phyloP scores from a whole-genome alignment of 2,888 invertebrate species.

The Drosophila testacea region DNA sequence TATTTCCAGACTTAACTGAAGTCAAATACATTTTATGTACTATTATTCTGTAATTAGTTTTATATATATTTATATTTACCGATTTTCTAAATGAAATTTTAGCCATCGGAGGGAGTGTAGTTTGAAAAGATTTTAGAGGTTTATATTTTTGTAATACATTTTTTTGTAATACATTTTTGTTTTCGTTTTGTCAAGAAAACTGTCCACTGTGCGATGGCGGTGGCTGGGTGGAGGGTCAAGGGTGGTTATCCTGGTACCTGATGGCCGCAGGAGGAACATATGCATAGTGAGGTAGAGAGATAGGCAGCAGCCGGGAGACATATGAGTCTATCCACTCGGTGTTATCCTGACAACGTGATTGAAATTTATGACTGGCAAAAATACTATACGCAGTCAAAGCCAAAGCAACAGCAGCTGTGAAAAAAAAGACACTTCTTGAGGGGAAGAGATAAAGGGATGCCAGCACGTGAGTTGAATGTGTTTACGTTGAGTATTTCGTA shows the following conservation, averaged over 20 bases:
- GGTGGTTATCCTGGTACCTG: constrained; percentile 13
- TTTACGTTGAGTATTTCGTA: constrained; percentile 17
- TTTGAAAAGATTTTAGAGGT: too few species aligned
- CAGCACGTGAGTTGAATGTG: constrained; percentile 70
- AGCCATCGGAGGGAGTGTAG: too few species aligned
- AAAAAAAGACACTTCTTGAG: constrained; percentile 21
- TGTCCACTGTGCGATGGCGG: too few species aligned
- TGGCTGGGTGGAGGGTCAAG: not conserved
- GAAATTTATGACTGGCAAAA: constrained; percentile 81
- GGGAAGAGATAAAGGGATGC: not conserved
- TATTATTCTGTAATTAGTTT: too few species aligned
- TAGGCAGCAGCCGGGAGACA: constrained; percentile 47
- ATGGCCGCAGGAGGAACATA: constrained; percentile 51
- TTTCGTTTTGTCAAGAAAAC: too few species aligned
- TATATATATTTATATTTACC: too few species aligned
- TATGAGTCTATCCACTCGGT: constrained; percentile 78
- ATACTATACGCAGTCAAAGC: constrained; percentile 53
- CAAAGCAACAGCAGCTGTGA: constrained; percentile 47
- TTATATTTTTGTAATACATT: too few species aligned
- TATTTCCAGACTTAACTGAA: too few species aligned
- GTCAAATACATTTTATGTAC: too few species aligned
- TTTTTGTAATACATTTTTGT: too few species aligned
- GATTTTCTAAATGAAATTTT: too few species aligned
- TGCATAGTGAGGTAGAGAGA: constrained; percentile 41
- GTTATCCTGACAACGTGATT: constrained; percentile 81